Evolutionary conservation across 1,140 invertebrate genomes (phyloP).

Genomic region (Cyphomyrmex costatus): DNA sequence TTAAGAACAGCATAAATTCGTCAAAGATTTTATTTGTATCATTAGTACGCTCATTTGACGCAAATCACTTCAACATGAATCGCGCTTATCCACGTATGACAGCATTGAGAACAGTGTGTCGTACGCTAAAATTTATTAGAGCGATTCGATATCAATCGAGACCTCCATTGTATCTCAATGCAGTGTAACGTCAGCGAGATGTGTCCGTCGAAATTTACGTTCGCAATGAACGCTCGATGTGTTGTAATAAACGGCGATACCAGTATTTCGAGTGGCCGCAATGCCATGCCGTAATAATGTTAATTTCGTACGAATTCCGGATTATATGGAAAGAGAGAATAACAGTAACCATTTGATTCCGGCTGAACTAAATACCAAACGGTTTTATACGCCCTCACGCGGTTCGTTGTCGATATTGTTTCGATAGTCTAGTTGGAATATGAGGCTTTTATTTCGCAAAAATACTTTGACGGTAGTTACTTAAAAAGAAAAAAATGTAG

Average conservation of each 20-base stretch:
- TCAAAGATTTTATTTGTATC: not conserved
- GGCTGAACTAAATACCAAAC: constrained; percentile 49
- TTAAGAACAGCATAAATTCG: not conserved
- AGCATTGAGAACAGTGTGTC: constrained; percentile 50
- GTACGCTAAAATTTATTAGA: constrained; percentile 47
- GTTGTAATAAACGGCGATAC: constrained; percentile 50
- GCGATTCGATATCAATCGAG: constrained; percentile 59
- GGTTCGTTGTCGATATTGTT: not conserved
- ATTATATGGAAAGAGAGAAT: constrained; percentile 77
- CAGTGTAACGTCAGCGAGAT: constrained; percentile 48
- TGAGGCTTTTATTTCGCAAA: constrained; percentile 57
- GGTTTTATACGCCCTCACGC: constrained; percentile 45
- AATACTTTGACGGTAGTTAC: not conserved
- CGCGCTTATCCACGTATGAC: constrained; percentile 45
- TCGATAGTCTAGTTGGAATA: constrained; percentile 17
- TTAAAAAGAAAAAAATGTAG: not conserved
- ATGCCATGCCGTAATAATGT: constrained; percentile 59
- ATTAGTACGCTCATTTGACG: not conserved
- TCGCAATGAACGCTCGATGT: constrained; percentile 30
- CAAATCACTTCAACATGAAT: constrained; percentile 23
- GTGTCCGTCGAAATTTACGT: constrained; percentile 52
- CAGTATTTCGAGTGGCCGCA: constrained; percentile 32
- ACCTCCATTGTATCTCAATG: constrained; percentile 56
- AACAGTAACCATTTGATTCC: constrained; percentile 82
- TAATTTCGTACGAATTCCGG: constrained; percentile 77